Evolutionary conservation across 2,888 invertebrate species (phyloP), one percentile per base, ranked within the genome.

Genomic region (Lepidochitona cinerea): DNA sequence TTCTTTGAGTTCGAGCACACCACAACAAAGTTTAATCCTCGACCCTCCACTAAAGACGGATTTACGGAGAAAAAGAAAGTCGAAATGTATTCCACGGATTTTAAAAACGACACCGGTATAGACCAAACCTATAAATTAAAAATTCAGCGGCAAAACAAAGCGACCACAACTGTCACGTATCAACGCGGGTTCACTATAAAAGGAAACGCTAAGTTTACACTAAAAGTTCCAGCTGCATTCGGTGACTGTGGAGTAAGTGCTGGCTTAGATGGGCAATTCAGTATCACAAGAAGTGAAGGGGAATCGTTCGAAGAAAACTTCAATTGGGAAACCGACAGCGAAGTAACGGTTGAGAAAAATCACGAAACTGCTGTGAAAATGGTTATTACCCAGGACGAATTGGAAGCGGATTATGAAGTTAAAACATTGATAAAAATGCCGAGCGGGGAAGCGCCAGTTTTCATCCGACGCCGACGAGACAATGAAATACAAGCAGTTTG

Each of bases 321-420:
- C 69, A 81, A 81, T 9, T 84, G 84, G 84, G 82, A 84, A 69
- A 81, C 82, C 32, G 83, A 84, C 69, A 84, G 82, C 78, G 84
- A 84, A 74, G 83, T 84, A 53, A 83, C 82, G 1, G 84, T 84
- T 14, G 84, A 84, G 75, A 79, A 81, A 9, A 83, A 82, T 70
- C 83, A 84, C 72, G 77, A 81, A 52, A 84, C 84, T 23, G 79
- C 79, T 70, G 84, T 81, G 5, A 74, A 76, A 37, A 72, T 84
- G 32, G 68, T 84, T 18, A 80, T 83, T 1, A 83, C 83, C 4
- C 83, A 84, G 65, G 83, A 84, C 69, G 83, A 84, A 68, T 75
- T 83, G 29, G 77, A 82, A 14, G 84, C 84, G 7, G 84, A 84
- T 69, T 84, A 83, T 73, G 84, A 84, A 77, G 81, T 84, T 5